Conservation (phyloP, 2,888 invertebrate species). For the Tryphoninae sp. region DNA sequence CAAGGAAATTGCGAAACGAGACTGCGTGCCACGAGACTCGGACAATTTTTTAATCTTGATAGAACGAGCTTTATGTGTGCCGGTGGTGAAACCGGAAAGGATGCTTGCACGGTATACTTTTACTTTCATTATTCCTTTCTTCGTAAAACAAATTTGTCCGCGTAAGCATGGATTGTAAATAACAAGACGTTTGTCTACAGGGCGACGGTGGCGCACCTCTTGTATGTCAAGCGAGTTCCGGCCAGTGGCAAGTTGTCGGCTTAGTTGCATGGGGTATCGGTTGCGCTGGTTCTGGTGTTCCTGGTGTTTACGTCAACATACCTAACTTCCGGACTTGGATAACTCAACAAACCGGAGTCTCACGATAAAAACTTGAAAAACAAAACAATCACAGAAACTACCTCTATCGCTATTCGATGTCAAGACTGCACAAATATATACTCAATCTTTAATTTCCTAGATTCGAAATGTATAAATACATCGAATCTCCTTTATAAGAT, state of each 20-base stretch:
- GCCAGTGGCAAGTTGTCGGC: slow-evolving; percentile 85
- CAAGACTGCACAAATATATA: slow-evolving; percentile 29
- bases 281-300: slow-evolving; percentile 87
- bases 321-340: slow-evolving; percentile 84
- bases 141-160: slow-evolving; percentile 16
- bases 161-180: too few relatives aligned
- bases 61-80: slow-evolving; percentile 89
- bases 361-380: background rate
- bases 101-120: slow-evolving; percentile 87
- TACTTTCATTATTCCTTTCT: slow-evolving; percentile 65
- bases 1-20: slow-evolving; percentile 86
- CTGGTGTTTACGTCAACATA: slow-evolving; percentile 91
- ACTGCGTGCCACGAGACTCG: slow-evolving; percentile 86
- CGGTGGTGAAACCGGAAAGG: slow-evolving; percentile 89
- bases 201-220: slow-evolving; percentile 90
- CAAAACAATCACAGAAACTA: background rate
- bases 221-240: slow-evolving; percentile 84
- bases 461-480: background rate
- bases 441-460: slow-evolving; percentile 6
- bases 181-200: slow-evolving; percentile 77
- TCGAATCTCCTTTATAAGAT: background rate
- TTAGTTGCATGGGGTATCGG: slow-evolving; percentile 89
- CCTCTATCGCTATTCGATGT: background rate
- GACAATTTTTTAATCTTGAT: slow-evolving; percentile 85
- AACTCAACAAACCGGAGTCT: slow-evolving; percentile 63